Evolutionary conservation across 2,888 invertebrate genomes (phyloP), one percentile per base, ranked within the genome.

Genomic region (Nudaria mundana): DNA sequence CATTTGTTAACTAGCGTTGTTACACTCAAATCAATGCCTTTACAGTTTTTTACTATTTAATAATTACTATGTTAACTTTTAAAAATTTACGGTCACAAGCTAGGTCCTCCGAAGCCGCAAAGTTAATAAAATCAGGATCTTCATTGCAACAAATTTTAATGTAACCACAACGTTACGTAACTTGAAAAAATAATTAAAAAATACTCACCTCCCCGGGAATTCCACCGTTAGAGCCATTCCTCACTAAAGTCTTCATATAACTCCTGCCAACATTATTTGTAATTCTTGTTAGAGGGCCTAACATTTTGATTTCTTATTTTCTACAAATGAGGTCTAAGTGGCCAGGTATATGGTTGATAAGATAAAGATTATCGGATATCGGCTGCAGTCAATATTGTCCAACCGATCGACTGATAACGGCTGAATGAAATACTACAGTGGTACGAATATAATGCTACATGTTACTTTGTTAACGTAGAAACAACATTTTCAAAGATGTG

Each of bases 221-320:
- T 1, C 85, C 85, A 5, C 88, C 88, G 48, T 79, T 66, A 2
- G 82, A 85, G 3, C 83, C 85, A 40, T 84, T 81, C 46, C 87
- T 80, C 3, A 84, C 50, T 30, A 72, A 66, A 26, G 48, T 80
- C 47, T 47, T 74, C 78, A 86, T 73, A 39, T 82, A 79, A 76
- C 75, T 82, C 37, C 76, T 78, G 1, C 81, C 78, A 12, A 69
- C 48, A 32, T 77, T 68, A 47, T 71, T 74, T 1, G 79, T 77
- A 68, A 82, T 76, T 47, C 81, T 85, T 4, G 81, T 77, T 25
- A 87, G 42, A 12, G 83, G 73, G 30, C 82, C 85, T 48, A 86
- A 61, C 88, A 88, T 88, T 72, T 81, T 81, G 30, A 48, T 30
- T 63, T 55, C 39, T 36, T 37, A 28, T 39, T 42, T 40, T 28